phyloP scores from a whole-genome alignment of 2,888 invertebrate genomes.

The Deilephila porcellus region DNA sequence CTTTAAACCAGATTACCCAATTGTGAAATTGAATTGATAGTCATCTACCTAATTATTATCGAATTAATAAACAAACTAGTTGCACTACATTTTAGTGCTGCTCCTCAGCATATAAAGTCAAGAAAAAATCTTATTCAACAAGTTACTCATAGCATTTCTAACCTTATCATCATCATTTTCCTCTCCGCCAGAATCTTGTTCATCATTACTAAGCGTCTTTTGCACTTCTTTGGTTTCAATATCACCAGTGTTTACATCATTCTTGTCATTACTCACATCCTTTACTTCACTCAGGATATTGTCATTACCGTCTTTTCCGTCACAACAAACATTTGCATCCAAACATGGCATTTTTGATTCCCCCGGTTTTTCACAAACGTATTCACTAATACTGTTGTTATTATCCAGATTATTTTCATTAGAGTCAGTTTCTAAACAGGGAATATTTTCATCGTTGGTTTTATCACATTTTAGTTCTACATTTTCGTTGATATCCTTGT shows the following conservation, averaged over 20 bases:
- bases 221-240: constrained; percentile 3
- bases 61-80: too few species aligned
- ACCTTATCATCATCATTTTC: constrained; percentile 37
- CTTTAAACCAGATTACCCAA: too few species aligned
- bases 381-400: background rate
- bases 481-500: constrained; percentile 13
- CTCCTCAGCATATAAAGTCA: too few species aligned
- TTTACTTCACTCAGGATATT: background rate
- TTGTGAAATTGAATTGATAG: too few species aligned
- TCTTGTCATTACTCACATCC: constrained; percentile 23
- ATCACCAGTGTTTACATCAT: constrained; percentile 22
- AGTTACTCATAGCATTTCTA: constrained; percentile 27
- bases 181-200: constrained; percentile 33
- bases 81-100: too few species aligned
- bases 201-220: constrained; percentile 13
- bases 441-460: constrained; percentile 31
- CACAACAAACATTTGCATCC: background rate
- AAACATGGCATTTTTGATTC: constrained; percentile 11
- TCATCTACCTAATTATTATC: too few species aligned
- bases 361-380: background rate
- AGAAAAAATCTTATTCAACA: background rate
- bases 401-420: background rate
- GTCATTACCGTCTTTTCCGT: constrained; percentile 27
- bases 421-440: background rate
- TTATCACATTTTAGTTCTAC: constrained; percentile 1